A percentile compares a stretch with the other conserved stretches of the same genome.
Conservation (phyloP, 1,140 invertebrate species). For the Hesperophylax magnus region DNA sequence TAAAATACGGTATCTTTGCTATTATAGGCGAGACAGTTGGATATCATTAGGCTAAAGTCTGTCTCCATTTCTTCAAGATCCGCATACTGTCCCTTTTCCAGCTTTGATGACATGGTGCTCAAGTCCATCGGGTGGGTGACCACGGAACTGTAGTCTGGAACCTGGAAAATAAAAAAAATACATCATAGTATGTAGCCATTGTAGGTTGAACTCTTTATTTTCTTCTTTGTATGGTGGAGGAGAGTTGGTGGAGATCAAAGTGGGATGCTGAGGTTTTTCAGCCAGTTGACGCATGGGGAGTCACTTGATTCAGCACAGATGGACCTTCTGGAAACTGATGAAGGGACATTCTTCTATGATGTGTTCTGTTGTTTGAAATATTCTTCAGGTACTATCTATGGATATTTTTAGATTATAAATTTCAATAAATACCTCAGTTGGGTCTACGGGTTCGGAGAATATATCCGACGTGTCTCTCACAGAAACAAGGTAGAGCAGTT, state of each 20-base stretch:
- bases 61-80: constrained; percentile 85
- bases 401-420: too few relatives aligned
- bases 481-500: constrained; percentile 83
- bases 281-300: too few relatives aligned
- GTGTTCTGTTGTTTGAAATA: too few relatives aligned
- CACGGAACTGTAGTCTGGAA: constrained; percentile 93
- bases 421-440: constrained; percentile 86
- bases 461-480: constrained; percentile 89
- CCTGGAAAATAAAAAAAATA: constrained; percentile 66
- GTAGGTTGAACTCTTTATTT: too few relatives aligned
- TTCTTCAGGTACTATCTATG: too few relatives aligned
- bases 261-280: too few relatives aligned
- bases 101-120: constrained; percentile 89
- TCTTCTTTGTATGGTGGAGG: too few relatives aligned
- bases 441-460: constrained; percentile 94
- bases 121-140: constrained; percentile 97
- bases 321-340: too few relatives aligned
- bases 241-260: too few relatives aligned
- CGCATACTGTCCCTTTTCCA: constrained; percentile 83
- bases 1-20: constrained; percentile 92
- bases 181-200: too few relatives aligned
- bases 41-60: constrained; percentile 95
- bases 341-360: too few relatives aligned
- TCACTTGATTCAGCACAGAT: too few relatives aligned
- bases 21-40: constrained; percentile 96